Base-by-base conservation (phyloP, 1,140 invertebrate species). In the Megalopta genalis region DNA sequence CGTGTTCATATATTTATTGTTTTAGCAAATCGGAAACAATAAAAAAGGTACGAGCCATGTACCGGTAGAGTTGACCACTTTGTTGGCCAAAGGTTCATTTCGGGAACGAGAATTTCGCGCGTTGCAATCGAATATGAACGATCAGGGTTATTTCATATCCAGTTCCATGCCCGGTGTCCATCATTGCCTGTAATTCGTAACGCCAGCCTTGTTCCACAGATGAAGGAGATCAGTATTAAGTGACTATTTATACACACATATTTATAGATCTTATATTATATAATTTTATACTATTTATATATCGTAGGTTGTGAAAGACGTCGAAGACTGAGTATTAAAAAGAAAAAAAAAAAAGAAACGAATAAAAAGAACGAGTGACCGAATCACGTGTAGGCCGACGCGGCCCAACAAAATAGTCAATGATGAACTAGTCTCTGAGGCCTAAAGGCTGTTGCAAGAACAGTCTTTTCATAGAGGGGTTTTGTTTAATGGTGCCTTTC, bases 391-490 rank as follows among this genome's bases (percentile, higher is more conserved):
- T 87, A 88, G 69, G 81, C 64, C 84, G 82, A 73, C 71, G 84
- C 72, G 88, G 87, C 89, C 90, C 90, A 86, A 52, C 16, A 90
- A 73, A 88, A 90, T 92, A 93, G 92, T 93, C 91, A 91, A 57
- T 91, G 82, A 88, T 83, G 91, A 92, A 92, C 92, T 93, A 93
- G 92, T 92, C 91, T 88, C 85, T 85, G 82, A 89, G 90, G 90
- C 88, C 87, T 87, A 88, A 87, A 88, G 89, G 87, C 87, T 89
- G 80, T 85, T 79, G 80, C 69, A 81, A 60, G 37, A 66, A 72
- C 64, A 81, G 67, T 59, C 62, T 77, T 82, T 59, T 73, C 69
- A 72, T 52, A 82, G 63, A 68, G 86, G 82, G 49, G 69, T 63
- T 88, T 91, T 88, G 60, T 72, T 69, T 89, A 83, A 82, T 91